Base-by-base conservation (phyloP, 1,140 invertebrate species). In the Habropoda laboriosa region DNA sequence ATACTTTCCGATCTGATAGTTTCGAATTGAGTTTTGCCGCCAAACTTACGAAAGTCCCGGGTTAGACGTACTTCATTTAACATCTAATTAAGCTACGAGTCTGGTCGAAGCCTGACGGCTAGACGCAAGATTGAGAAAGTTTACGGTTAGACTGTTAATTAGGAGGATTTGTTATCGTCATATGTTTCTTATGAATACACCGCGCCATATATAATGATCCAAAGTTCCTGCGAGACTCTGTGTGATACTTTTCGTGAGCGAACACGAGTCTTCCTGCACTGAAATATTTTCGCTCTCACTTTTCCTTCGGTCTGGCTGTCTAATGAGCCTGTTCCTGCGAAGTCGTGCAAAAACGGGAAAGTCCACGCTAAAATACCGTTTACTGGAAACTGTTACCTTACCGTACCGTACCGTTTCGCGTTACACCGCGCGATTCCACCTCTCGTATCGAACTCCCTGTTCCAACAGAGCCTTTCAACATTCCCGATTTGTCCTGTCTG, bases 231-330 rank as follows among this genome's bases (percentile, higher is more conserved):
- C 58, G n/a, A 38, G 58, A 7, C 7, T 32, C 45, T 1, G 18
- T 21, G 47, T 18, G 51, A 38, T 70, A 70, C 40, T 55, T 55
- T 55, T 75, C 51, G 51, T 5, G 12, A 4, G n/a, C 8, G 27
- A 45, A 35, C 53, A 27, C 40, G 49, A 45, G 32, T 78, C 67
- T 84, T 83, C 68, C 76, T 38, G 55, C 66, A 13, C 24, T 30
- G 73, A 75, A 70, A 67, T 63, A 79, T 70, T 64, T 53, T 73
- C 47, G 64, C 81, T 83, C 81, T 83, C 82, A 74, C 81, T 80
- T 80, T 84, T 80, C 71, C 81, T 30, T 63, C 55, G 58, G 73
- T 32, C 47, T 27, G 67, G 55, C 74, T 67, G 51, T 47, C 68
- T 83, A 83, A 83, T 79, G 81, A 83, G 81, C 64, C 75, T 30